Percentiles rank a stretch among this genome's conserved stretches.
These are phyloP conservation scores for Bombylius major DNA, from an alignment of 2,888 invertebrate species.

Conservation along the genomic window DNA sequence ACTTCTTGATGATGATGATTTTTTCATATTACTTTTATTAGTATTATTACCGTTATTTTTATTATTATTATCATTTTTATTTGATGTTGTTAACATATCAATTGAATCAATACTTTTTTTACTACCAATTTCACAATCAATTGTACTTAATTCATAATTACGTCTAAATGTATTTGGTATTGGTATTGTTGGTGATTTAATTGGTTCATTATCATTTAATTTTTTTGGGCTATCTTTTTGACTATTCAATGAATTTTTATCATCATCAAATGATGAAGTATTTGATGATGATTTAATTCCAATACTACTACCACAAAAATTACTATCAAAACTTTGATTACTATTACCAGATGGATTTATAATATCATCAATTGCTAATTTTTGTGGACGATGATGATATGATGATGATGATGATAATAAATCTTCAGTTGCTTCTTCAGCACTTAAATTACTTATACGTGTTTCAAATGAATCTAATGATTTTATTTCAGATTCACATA, in stretches of 20 bases:
- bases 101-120: conserved; percentile 41
- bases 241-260: conserved; percentile 27
- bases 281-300: conserved; percentile 21
- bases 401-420: conserved; percentile 19
- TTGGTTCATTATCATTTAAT: conserved; percentile 11
- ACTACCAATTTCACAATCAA: conserved; percentile 51
- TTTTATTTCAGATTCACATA: conserved; percentile 27
- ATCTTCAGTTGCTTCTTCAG: conserved; percentile 42
- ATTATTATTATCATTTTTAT: conserved; percentile 3
- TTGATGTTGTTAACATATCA: conserved; percentile 30
- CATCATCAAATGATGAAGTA: conserved; percentile 26
- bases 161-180: conserved; percentile 42
- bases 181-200: conserved; percentile 56
- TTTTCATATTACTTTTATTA: conserved; percentile 8
- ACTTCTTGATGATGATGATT: conserved; percentile 1
- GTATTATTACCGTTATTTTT: not conserved
- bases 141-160: conserved; percentile 41
- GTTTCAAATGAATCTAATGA: conserved; percentile 38
- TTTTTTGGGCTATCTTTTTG: conserved; percentile 23
- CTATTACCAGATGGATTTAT: conserved; percentile 32
- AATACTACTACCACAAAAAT: not conserved
- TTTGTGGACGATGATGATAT: conserved; percentile 37
- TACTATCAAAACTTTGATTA: not conserved
- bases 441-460: conserved; percentile 37
- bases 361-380: conserved; percentile 38